These are phyloP conservation scores for Ormyrus nitidulus DNA, from an alignment of 2,888 invertebrate genomes.

Conservation along the genomic window DNA sequence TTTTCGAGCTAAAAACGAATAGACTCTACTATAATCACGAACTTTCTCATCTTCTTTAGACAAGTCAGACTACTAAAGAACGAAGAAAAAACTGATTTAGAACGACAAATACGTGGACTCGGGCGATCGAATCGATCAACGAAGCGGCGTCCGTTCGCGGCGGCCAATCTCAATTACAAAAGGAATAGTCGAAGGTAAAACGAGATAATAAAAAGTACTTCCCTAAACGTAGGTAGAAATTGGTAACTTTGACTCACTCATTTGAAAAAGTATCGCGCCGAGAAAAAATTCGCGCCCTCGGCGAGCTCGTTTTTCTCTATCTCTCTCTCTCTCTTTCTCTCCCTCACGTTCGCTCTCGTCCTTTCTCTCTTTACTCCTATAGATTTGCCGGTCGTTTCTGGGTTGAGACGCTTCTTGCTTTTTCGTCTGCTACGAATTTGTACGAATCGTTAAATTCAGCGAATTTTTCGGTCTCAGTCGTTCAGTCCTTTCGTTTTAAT, in stretches of 20 bases:
- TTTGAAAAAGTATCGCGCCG: slow-evolving; percentile 70
- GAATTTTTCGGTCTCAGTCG: neutral
- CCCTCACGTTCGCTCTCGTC: slow-evolving; percentile 40
- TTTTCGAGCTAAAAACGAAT: too few relatives aligned
- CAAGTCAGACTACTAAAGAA: neutral
- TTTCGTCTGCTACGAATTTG: slow-evolving; percentile 9
- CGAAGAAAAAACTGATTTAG: neutral
- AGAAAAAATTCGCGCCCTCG: slow-evolving; percentile 45
- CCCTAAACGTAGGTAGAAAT: slow-evolving; percentile 73
- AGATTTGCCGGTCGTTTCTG: slow-evolving; percentile 70
- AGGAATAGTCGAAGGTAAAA: slow-evolving; percentile 73
- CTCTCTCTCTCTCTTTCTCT: slow-evolving; percentile 38
- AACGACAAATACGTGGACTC: neutral
- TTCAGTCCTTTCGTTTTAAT: slow-evolving; percentile 21
- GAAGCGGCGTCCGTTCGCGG: slow-evolving; percentile 67
- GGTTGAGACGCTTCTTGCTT: slow-evolving; percentile 64
- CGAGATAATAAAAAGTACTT: slow-evolving; percentile 71
- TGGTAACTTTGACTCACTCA: slow-evolving; percentile 75
- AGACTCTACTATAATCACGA: neutral
- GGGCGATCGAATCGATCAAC: slow-evolving; percentile 38
- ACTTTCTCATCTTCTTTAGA: neutral
- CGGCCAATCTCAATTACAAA: slow-evolving; percentile 74
- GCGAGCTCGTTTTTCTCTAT: slow-evolving; percentile 34
- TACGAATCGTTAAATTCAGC: slow-evolving; percentile 14
- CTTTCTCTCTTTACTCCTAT: slow-evolving; percentile 45